Conservation (phyloP, 2,113 vertebrate species). For the Pelvicachromis taeniatus region DNA sequence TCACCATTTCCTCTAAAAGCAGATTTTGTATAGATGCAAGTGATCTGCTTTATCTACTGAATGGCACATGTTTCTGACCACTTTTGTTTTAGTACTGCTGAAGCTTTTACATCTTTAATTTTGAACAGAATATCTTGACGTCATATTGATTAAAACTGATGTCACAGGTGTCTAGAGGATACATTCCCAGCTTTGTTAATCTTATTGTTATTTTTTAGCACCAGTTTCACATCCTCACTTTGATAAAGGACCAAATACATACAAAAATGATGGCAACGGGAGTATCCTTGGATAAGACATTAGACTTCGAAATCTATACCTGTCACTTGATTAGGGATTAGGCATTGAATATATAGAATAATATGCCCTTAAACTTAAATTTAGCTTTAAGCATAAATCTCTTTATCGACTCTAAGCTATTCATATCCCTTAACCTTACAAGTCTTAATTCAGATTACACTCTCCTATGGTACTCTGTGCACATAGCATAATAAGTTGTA, state of each 20-base stretch:
- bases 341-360: background rate
- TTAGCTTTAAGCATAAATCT: background rate
- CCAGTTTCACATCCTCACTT: background rate
- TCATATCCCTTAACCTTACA: background rate
- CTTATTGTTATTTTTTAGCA: no score
- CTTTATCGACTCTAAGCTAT: background rate
- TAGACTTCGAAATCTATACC: background rate
- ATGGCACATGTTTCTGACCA: background rate
- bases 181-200: no score
- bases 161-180: background rate
- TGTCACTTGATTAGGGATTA: background rate
- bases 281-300: background rate
- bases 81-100: background rate
- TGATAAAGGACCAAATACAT: accelerated
- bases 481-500: background rate
- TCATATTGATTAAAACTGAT: background rate
- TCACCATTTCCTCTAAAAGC: background rate
- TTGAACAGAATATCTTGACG: background rate
- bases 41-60: background rate
- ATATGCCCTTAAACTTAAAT: background rate
- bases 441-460: background rate
- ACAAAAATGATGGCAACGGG: background rate
- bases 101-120: background rate
- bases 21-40: background rate
- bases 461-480: background rate